Conservation (phyloP, 1,140 invertebrate genomes). For the Nomia melanderi region DNA sequence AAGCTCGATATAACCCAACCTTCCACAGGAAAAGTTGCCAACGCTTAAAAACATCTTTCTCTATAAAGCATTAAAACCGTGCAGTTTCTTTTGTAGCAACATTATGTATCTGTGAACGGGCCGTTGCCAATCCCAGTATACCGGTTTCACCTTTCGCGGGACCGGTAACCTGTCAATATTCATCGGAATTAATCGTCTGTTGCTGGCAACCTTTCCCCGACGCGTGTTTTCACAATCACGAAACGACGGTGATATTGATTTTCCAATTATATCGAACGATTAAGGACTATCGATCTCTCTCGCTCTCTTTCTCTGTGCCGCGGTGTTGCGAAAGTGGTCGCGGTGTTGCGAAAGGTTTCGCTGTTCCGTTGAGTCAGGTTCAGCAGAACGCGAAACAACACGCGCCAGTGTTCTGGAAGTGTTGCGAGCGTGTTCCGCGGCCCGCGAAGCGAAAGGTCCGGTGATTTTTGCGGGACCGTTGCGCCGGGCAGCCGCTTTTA, state of each 20-base stretch:
- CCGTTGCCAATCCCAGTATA: background rate
- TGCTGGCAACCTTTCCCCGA: background rate
- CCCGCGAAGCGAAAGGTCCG: conserved; percentile 33
- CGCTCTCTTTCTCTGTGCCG: no score
- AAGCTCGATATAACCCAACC: no score
- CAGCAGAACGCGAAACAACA: conserved; percentile 1
- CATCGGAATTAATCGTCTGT: background rate
- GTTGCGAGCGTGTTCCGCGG: background rate
- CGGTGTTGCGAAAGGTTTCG: conserved; percentile 2
- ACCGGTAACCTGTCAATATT: background rate
- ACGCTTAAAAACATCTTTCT: no score
- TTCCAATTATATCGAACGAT: conserved; percentile 9
- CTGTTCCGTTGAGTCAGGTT: conserved; percentile 8
- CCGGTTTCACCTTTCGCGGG: background rate
- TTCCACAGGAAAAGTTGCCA: no score
- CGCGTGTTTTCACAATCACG: background rate
- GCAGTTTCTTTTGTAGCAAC: background rate
- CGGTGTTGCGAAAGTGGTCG: conserved; percentile 6
- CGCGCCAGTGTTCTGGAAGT: background rate
- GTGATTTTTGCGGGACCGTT: conserved; percentile 29
- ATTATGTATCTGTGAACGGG: background rate
- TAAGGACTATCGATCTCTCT: background rate
- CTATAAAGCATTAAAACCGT: no score
- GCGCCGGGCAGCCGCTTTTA: conserved; percentile 48
- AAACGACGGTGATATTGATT: conserved; percentile 2